Base-by-base conservation (phyloP, 2,797 vertebrate genomes). In the Sebastes goodei region DNA sequence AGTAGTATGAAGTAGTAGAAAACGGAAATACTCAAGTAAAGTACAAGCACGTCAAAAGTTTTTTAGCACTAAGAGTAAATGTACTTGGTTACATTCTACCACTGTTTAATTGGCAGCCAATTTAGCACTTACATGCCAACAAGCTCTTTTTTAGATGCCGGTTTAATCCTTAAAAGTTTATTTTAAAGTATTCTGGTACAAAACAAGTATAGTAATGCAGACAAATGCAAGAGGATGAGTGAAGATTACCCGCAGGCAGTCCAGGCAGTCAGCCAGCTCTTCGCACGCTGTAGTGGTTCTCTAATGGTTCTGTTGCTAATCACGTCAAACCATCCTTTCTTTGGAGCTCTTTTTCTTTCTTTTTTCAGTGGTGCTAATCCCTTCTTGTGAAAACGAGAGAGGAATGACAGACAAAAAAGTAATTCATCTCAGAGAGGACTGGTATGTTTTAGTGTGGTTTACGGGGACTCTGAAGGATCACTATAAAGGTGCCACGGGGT, bases 281-380 rank as follows among this genome's bases (percentile, higher is more conserved):
- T 27, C 38, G 57, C 68, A 46, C 23, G 32, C 72, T 68, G 46
- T 32, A 29, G 73, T 29, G 63, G 27, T 3, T 77, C 81, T 83
- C 33, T 35, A 46, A 65, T 56, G 55, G 17, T 52, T 71, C 63
- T 79, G 38, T 64, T 79, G 46, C 23, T 57, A 68, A 78, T 83
- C 69, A 79, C 69, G 4, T 69, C 83, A 77, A 78, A 79, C 63
- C 30, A 6, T 78, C 65, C 59, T 7, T 80, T 89, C 83, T 85
- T 66, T 52, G 10, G 69, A 74, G 73, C 53, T 63, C 20, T 29
- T 30, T 7, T 7, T 46, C 23, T 33, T 20, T 33, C 11, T 66
- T 59, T 29, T 55, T 56, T 11, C 29, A 32, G 53, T 49, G 33
- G 49, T 78, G n/a, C n/a, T 85, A 80, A 84, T 88, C 81, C 38